These are phyloP conservation scores for Corythornis cristatus DNA, from an alignment of 2,113 vertebrate genomes.

Conservation along the genomic window DNA sequence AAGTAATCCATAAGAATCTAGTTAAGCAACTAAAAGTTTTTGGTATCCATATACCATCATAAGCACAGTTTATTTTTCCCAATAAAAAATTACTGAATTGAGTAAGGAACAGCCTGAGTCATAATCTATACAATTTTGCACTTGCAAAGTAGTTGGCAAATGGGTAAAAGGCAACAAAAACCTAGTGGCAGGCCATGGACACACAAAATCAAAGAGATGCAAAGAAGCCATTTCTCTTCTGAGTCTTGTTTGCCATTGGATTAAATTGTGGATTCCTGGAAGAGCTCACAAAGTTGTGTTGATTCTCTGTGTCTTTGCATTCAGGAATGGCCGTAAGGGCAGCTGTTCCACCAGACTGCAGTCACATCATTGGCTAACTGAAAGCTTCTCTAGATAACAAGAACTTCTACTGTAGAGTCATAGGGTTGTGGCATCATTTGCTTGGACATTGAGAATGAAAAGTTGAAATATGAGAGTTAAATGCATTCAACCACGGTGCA, in stretches of 20 bases:
- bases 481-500: not conserved
- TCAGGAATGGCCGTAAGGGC: not conserved
- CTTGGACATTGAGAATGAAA: not conserved
- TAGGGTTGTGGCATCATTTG: not conserved
- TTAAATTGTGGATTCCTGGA: not conserved
- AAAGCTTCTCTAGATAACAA: not conserved
- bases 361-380: not conserved
- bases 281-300: not conserved
- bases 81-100: not conserved
- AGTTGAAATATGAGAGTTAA: not conserved
- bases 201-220: not conserved
- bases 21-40: not conserved
- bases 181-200: not conserved
- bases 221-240: not conserved
- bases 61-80: not conserved
- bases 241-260: not conserved
- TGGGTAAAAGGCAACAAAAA: not conserved
- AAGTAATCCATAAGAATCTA: not conserved
- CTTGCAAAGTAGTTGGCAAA: rapidly evolving
- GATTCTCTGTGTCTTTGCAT: not conserved
- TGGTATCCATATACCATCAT: not conserved
- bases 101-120: not conserved
- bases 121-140: not conserved
- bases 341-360: not conserved
- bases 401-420: not conserved